Evolutionary conservation across 2,113 vertebrate genomes (phyloP).

Genomic region (Phoxinus phoxinus): DNA sequence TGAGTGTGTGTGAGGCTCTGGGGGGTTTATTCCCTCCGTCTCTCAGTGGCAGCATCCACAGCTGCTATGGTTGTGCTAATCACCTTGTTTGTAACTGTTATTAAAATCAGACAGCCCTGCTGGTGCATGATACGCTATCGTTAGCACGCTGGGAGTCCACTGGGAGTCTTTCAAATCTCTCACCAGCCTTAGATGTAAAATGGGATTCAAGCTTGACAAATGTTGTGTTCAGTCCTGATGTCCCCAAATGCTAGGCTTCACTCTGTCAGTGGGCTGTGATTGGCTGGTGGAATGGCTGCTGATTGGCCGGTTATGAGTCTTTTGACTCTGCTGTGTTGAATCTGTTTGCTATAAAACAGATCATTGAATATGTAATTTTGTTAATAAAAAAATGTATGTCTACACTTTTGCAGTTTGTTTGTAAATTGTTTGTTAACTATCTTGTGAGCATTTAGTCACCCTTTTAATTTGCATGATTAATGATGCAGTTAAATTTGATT

Average conservation of each 20-base stretch:
- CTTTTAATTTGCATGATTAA: constrained; percentile 11
- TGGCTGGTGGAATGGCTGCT: constrained; percentile 10
- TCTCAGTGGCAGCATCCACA: constrained; percentile 17
- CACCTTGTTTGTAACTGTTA: constrained; percentile 43
- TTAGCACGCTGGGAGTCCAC: constrained; percentile 28
- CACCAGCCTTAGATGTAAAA: constrained; percentile 22
- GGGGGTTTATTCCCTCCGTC: constrained; percentile 20
- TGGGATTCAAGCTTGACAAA: constrained; percentile 26
- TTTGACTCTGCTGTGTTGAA: neutral
- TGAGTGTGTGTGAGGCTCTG: neutral
- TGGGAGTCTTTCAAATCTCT: constrained; percentile 33
- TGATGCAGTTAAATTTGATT: neutral
- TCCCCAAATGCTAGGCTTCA: constrained; percentile 12
- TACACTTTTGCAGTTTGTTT: neutral
- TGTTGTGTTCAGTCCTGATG: neutral
- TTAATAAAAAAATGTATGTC: constrained; percentile 3
- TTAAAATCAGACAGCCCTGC: constrained; percentile 32
- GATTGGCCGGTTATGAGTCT: neutral
- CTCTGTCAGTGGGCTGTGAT: neutral
- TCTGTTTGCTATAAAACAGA: neutral
- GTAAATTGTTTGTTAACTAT: neutral
- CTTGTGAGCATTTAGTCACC: neutral
- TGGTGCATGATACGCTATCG: constrained; percentile 30
- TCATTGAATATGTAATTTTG: neutral
- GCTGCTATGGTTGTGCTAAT: constrained; percentile 47